Evolutionary conservation across 2,888 invertebrate species (phyloP), one percentile per base, ranked within the genome.

Genomic region (Torymus auratus): DNA sequence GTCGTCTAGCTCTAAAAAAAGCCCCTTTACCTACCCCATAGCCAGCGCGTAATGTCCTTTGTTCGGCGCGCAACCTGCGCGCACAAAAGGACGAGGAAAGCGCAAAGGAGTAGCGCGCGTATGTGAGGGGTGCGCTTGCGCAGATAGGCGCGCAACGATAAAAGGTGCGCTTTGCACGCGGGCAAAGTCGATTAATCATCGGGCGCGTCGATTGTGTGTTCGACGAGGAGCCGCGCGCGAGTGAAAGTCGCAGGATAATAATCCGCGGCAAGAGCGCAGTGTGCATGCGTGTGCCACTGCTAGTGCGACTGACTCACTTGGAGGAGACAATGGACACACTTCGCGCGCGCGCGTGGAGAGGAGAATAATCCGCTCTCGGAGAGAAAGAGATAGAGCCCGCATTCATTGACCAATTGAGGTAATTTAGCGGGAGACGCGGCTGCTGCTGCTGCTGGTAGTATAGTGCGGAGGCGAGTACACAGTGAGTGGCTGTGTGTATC

Each of bases 401-500:
- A 78, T 81, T 81, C 74, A 78, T 81, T 81, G 78, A 78, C 81
- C 81, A 81, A 81, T 81, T 78, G 78, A 74, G 74, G 78, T 74
- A 78, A 78, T 78, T 78, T 77, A 77, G 62, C 64, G 56, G 52
- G 58, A 58, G 58, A 58, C 58, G 58, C 20, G 50, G 41, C 41
- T 41, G 41, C 41, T 41, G 41, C 7, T 41, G 41, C 41, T 41
- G 41, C 41, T 41, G 41, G 41, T 41, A 7, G 41, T 41, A 41
- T 41, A 5, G 41, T 41, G 41, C 41, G 41, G 41, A 41, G 41
- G 41, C 41, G 41, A 41, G 41, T 41, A 41, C 41, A 41, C 41
- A 41, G 41, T 7, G 41, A 41, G 41, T 41, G 41, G 5, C 41
- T 41, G 41, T 41, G 41, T 41, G 7, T 41, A 7, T 41, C 5